Base-by-base conservation (phyloP, 2,888 invertebrate genomes). In the Sarcophaga rosellei region DNA sequence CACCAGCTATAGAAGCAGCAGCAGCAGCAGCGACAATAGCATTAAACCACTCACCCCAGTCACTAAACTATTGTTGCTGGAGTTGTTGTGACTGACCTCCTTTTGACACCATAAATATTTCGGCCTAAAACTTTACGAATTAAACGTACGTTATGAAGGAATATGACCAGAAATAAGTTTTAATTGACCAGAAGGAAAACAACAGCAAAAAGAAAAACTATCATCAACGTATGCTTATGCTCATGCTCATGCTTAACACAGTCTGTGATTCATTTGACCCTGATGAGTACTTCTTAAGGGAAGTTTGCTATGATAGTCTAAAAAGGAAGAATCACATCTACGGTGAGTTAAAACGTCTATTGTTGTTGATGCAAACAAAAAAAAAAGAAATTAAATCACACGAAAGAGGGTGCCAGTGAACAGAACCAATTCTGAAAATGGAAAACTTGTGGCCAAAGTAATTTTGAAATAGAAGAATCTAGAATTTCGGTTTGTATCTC, bases 141-240 rank as follows among this genome's bases (percentile, higher is more conserved):
- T 65, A 70, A 79, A 44, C 53, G 73, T 72, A 72, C 74, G 77
- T 63, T 6, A 45, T 21, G 57, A 25, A 45, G 17, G 59, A 65
- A 80, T 72, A 79, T 75, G 82, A 70, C 79, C 75, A 84, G 53
- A 53, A 87, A 89, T 89, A 91, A 91, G 91, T 92, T 92, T 92
- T 92, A 93, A 93, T 92, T 93, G 92, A 93, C 92, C 91, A 90
- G 90, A 90, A 53, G 17, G 4, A 53, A 15, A 15, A 53, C 17
- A 15, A 53, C 53, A 53, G 5, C 12, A 53, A 12, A 53, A 53
- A 15, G 53, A 53, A 17, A 91, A 82, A 72, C 61, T 89, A 92
- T 91, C 91, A 91, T 92, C 91, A 92, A 91, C 89, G 91, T 90
- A 89, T 90, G 90, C 88, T 88, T 92, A 92, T 89, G 91, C 91